Conservation (phyloP, 2,797 vertebrate species). For the Hemitrygon akajei region DNA sequence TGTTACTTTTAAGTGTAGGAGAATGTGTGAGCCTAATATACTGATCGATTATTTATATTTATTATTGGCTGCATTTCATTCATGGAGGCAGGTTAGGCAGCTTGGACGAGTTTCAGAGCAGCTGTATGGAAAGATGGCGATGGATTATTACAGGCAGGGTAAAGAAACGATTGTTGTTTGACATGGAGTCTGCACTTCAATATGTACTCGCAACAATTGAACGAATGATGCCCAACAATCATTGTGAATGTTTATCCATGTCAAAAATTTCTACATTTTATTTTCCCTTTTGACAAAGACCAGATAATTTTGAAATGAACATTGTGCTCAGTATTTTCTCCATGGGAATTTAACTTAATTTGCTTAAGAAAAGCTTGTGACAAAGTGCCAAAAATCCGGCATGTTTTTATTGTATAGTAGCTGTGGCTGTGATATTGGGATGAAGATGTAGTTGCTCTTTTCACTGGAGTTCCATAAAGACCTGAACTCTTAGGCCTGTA, state of each 20-base stretch:
- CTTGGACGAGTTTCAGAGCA: constrained; percentile 30
- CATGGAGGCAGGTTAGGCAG: constrained; percentile 27
- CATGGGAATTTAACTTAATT: constrained; percentile 25
- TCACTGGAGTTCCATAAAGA: background rate
- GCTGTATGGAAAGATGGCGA: constrained; percentile 28
- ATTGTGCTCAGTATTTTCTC: constrained; percentile 33
- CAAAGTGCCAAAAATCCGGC: background rate
- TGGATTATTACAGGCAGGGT: constrained; percentile 32
- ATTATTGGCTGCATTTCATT: constrained; percentile 33
- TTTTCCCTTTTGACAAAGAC: background rate
- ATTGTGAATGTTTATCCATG: background rate
- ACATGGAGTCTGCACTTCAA: background rate
- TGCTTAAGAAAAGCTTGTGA: constrained; percentile 25
- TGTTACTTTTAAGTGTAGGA: background rate
- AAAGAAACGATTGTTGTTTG: constrained; percentile 30
- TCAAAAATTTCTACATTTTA: constrained; percentile 8
- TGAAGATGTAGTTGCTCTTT: background rate
- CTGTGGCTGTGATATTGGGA: background rate
- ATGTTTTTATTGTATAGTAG: background rate
- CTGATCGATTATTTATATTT: constrained; percentile 24
- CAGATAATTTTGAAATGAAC: constrained; percentile 3
- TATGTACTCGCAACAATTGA: constrained; percentile 7
- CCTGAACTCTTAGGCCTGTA: background rate
- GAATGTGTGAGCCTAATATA: background rate
- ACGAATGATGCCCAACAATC: background rate